Percentiles rank a stretch among this genome's conserved stretches.
Conservation (phyloP, 53 echinoderm and acorn worm genomes). For the Patiria pectinifera region DNA sequence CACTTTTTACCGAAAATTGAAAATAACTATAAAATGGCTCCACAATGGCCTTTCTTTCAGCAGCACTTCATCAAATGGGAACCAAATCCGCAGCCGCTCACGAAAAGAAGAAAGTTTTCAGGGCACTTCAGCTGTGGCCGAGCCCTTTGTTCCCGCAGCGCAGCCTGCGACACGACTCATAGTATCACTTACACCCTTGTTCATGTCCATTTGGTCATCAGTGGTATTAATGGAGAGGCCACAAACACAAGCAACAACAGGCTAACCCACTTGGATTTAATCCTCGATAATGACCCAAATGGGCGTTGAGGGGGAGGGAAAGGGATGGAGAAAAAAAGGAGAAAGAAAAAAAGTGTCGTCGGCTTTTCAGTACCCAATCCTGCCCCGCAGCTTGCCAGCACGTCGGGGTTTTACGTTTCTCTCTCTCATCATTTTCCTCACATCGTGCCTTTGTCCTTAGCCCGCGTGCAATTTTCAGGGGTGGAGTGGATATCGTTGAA, state of each 20-base stretch:
- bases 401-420: slow-evolving; percentile 49
- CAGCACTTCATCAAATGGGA: neutral
- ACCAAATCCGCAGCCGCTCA: slow-evolving; percentile 17
- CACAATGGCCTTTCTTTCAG: neutral
- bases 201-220: slow-evolving; percentile 56
- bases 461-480: neutral
- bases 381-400: slow-evolving; percentile 42
- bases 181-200: slow-evolving; percentile 63
- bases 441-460: slow-evolving; percentile 54
- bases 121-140: slow-evolving; percentile 3
- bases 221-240: slow-evolving; percentile 18
- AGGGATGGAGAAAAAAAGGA: neutral
- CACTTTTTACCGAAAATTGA: neutral
- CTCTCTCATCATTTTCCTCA: neutral
- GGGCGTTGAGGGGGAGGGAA: slow-evolving; percentile 42
- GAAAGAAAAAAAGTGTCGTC: neutral
- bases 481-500: neutral
- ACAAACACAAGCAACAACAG: neutral
- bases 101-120: slow-evolving; percentile 4
- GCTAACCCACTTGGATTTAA: neutral
- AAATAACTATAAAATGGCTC: neutral
- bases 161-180: neutral
- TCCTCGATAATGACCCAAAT: slow-evolving; percentile 42
- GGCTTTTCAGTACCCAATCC: slow-evolving; percentile 39
- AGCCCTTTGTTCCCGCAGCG: slow-evolving; percentile 28